Base-by-base conservation (phyloP, 2,888 invertebrate genomes). In the Lepidochrysops patricia region DNA sequence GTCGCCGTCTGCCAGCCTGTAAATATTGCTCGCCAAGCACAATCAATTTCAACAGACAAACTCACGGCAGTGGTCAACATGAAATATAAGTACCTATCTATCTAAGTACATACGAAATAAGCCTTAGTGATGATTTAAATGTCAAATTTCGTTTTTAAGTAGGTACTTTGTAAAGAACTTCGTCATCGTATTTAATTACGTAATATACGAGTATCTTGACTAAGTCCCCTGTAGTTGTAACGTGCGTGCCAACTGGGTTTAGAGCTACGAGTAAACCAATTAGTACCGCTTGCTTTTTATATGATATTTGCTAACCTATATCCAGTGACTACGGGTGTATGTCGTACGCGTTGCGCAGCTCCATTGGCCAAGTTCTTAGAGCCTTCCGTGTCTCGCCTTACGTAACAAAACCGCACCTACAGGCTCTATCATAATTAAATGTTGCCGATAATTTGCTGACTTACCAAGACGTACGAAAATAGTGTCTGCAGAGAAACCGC, bases 361-460 rank as follows among this genome's bases (percentile, higher is more conserved):
- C 86, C 75, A 84, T 81, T 86, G 84, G 80, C 82, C 86, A 82
- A 86, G 75, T 85, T 81, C 73, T 54, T 5, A 76, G 69, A 72
- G 77, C 76, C 85, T 87, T 87, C 87, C 87, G 85, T 74, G 78
- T 86, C 76, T 74, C 68, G 76, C 77, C 80, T 54, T 54, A 54
- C 19, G 19, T 29, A 54, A 54, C 54, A n/a, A 19, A 66, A 66
- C 70, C 66, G 58, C 68, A 67, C 69, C 66, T 68, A 62, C 67
- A 64, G 65, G n/a, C n/a, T n/a, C 66, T 65, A 26, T 32, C 4
- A 4, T 63, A 60, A 62, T 60, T 50, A 61, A 60, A 59, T 63
- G 64, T 60, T 61, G 63, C 59, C 62, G 63, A 65, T 72, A 66
- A 74, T 74, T 71, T 72, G 67, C 71, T 60, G 63, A 37, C 12